Evolutionary conservation across 2,797 vertebrate genomes (phyloP), one percentile per base, ranked within the genome.

Genomic region (Ctenosaura bakeri): DNA sequence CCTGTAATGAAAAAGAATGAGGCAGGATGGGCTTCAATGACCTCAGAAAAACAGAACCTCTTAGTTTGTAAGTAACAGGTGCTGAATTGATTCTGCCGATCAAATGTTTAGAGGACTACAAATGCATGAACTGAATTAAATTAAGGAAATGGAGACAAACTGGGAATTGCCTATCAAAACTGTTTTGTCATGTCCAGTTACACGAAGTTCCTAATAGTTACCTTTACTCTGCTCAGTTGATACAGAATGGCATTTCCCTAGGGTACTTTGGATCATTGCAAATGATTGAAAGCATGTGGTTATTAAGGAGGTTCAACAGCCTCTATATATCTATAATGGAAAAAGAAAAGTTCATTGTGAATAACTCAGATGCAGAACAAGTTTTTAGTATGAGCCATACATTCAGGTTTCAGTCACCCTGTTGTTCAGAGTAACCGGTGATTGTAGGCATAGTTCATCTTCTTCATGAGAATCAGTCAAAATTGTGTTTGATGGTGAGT

Each of bases 61-160:
- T 93, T 50, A 85, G 32, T 85, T 71, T 93, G 69, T 66, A 24
- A 18, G 35, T 73, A n/a, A 87, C 10, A 24, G 89, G 81, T 85
- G 42, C 24, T 86, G 80, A 91, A 76, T 50, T 82, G 62, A 52
- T 94, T 87, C 50, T 86, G 66, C 1, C 73, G 79, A 89, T 83
- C 83, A 90, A 88, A 87, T 32, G 26, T 83, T 91, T 92, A 91
- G 93, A n/a, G 54, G 16, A 0, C 54, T 95, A 12, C 4, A 92
- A 90, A 89, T 46, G 0, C 42, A 79, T 2, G 0, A 83, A 3
- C 52, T 90, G 69, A 90, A 83, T 92, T 73, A 87, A 94, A 90
- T 50, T 38, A 89, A 89, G 46, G 22, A 92, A 88, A 90, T 78
- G 46, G 35, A 56, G 24, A 87, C 90, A 89, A 50, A 59, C 22